Conservation (phyloP, 2,888 invertebrate genomes). For the Apamea sordens region DNA sequence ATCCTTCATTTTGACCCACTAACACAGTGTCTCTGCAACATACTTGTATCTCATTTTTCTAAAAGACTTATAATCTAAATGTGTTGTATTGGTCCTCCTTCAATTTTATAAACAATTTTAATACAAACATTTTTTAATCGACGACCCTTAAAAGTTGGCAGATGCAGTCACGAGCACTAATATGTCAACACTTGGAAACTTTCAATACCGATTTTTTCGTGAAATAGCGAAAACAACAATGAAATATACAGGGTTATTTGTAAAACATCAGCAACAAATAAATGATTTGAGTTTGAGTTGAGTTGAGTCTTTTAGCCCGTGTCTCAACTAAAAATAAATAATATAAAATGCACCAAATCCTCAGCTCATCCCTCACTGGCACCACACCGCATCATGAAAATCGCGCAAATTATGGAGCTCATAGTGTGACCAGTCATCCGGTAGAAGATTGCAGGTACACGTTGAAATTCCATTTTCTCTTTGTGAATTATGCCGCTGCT, state of each 20-base stretch:
- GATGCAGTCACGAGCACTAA: not conserved
- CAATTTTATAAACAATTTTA: not conserved
- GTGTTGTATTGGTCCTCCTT: not conserved
- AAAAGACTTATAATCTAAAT: not conserved
- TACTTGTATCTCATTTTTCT: not conserved
- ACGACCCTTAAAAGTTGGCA: not conserved
- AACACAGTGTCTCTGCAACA: not conserved
- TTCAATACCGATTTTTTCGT: no score
- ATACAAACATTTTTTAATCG: no score
- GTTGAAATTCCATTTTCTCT: constrained; percentile 63
- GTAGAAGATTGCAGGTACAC: constrained; percentile 71
- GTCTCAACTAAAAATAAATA: not conserved
- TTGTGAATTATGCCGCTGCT: constrained; percentile 61
- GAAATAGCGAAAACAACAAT: no score
- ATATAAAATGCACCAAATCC: not conserved
- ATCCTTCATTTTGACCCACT: no score
- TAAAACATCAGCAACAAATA: no score
- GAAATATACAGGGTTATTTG: no score
- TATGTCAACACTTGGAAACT: no score
- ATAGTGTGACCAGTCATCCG: constrained; percentile 73
- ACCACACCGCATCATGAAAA: constrained; percentile 53
- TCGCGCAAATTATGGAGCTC: constrained; percentile 75
- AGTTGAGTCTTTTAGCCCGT: not conserved
- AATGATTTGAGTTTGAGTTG: no score
- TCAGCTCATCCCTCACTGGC: constrained; percentile 22